Base-by-base conservation (phyloP, 2,797 vertebrate genomes). In the Poliocrania exsul region DNA sequence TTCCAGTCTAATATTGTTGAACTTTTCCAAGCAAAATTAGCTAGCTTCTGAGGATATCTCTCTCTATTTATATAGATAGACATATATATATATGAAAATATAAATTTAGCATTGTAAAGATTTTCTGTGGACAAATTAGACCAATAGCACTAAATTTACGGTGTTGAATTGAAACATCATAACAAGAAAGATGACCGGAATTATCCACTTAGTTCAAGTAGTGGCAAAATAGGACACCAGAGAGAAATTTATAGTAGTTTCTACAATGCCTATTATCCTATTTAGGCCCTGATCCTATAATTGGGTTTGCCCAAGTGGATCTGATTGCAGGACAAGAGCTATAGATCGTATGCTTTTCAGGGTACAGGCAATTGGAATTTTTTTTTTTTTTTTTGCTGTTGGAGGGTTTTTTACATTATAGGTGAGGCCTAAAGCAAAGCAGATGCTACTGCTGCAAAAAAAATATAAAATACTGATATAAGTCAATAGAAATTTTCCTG, bases 171-270 rank as follows among this genome's bases (percentile, higher is more conserved):
- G 89, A 96, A 95, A 94, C 77, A 92, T 95, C 94, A 94, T 97
- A 96, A 96, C 81, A 95, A 96, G 94, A 96, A 96, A 93, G 93
- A 96, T 97, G 93, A 96, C 95, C 69, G 87, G 93, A 95, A 97
- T 96, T 96, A 97, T 94, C 93, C 95, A 95, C 94, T 97, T 97
- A 97, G 93, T 97, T 97, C 95, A 96, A 94, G 93, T 96, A 96
- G 94, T 93, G 82, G 85, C 84, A 97, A 97, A 96, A 96, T 91
- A 94, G 96, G 95, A 91, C 91, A 96, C 95, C 91, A 96, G 96
- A 96, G 92, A 97, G 92, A 97, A 97, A 97, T 96, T 93, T 95
- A 95, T 96, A 79, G 95, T 94, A 95, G 95, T 96, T 96, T 97
- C 95, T 96, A 91, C 93, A 93, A 96, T 96, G 95, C 95, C 93